These are phyloP conservation scores for Perca fluviatilis DNA, from an alignment of 2,113 vertebrate species.

Conservation along the genomic window DNA sequence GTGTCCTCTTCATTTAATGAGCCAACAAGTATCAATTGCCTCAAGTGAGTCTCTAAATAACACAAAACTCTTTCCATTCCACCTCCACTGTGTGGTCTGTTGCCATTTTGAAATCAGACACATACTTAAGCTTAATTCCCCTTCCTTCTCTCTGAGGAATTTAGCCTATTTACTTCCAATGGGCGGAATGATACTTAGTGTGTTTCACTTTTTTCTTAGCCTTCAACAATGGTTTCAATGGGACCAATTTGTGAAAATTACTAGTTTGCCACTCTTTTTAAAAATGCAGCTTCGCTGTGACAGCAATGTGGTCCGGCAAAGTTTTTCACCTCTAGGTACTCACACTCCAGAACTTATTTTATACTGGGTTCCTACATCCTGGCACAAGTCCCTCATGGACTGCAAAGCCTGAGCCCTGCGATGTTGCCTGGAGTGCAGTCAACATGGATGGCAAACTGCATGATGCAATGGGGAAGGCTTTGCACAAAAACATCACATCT, in stretches of 20 bases:
- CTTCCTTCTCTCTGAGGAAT: conserved; percentile 46
- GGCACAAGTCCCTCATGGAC: conserved; percentile 48
- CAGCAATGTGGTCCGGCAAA: conserved; percentile 47
- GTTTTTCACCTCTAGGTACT: conserved; percentile 70
- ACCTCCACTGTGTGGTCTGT: conserved; percentile 24
- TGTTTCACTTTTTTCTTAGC: conserved; percentile 44
- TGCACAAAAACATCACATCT: conserved; percentile 7
- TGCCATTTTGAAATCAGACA: conserved; percentile 60
- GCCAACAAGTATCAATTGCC: conserved; percentile 66
- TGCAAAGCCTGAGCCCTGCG: conserved; percentile 34
- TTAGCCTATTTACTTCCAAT: conserved; percentile 64
- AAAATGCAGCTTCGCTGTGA: conserved; percentile 53
- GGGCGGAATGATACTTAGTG: conserved; percentile 51
- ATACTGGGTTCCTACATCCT: conserved; percentile 63
- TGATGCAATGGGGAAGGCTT: conserved; percentile 47
- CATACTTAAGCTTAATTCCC: conserved; percentile 64
- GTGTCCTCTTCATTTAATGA: conserved; percentile 59
- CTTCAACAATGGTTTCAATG: conserved; percentile 70
- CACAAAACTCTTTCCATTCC: conserved; percentile 61
- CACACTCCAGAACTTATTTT: conserved; percentile 53
- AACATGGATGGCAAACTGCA: conserved; percentile 16
- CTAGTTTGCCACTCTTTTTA: conserved; percentile 47
- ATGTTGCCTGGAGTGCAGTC: conserved; percentile 50
- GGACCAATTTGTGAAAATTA: conserved; percentile 79
- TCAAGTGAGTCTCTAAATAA: conserved; percentile 67